These are phyloP conservation scores for Leptinotarsa tumamoca DNA, from an alignment of 2,888 invertebrate genomes.

Conservation along the genomic window DNA sequence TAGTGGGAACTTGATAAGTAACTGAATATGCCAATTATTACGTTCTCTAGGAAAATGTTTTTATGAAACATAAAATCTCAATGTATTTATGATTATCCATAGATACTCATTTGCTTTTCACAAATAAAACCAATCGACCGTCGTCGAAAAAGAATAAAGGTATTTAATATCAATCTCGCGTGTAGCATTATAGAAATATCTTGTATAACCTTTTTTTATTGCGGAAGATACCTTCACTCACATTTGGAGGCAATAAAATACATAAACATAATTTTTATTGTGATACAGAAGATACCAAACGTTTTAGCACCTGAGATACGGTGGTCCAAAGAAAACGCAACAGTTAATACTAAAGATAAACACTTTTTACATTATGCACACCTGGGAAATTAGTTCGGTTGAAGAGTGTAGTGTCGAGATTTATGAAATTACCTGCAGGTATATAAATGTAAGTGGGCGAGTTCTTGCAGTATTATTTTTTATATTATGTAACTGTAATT, in stretches of 20 bases:
- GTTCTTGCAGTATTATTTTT: too few relatives aligned
- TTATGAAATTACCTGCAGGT: constrained; percentile 18
- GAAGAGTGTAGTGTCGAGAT: constrained; percentile 26
- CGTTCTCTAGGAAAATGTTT: too few relatives aligned
- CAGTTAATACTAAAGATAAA: constrained; percentile 43
- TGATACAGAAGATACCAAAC: constrained; percentile 46
- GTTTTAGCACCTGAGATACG: constrained; percentile 54
- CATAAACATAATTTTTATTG: constrained; percentile 49
- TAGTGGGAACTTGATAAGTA: too few relatives aligned
- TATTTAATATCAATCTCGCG: too few relatives aligned
- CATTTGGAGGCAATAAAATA: constrained; percentile 52
- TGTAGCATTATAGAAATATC: constrained; percentile 28
- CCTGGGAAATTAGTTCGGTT: constrained; percentile 33
- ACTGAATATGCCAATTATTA: too few relatives aligned
- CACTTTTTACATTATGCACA: constrained; percentile 30
- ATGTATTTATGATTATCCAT: too few relatives aligned
- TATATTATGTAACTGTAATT: too few relatives aligned
- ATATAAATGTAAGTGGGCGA: too few relatives aligned
- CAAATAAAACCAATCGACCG: too few relatives aligned
- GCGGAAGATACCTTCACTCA: constrained; percentile 48
- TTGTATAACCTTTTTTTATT: constrained; percentile 41
- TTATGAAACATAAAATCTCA: too few relatives aligned
- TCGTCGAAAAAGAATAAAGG: too few relatives aligned
- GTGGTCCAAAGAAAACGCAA: constrained; percentile 41
- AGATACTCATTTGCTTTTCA: too few relatives aligned